phyloP scores from a whole-genome alignment of 1,140 invertebrate genomes.

The Brachionus rotundiformis region DNA sequence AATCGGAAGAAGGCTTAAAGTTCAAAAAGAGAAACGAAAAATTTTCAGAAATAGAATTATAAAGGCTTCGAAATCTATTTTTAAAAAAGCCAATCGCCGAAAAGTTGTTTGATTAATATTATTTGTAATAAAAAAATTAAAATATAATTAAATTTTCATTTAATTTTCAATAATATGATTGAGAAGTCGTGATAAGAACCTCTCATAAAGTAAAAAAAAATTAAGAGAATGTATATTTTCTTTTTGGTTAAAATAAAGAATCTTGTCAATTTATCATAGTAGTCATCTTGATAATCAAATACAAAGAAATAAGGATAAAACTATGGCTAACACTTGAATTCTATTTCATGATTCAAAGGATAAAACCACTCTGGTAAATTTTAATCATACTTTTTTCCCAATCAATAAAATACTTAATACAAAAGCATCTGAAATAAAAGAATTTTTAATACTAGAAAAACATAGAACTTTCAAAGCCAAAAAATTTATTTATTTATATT shows the following conservation, averaged over 20 bases:
- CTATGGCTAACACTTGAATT: neutral
- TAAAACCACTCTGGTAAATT: no score
- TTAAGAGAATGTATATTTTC: no score
- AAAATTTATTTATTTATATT: no score
- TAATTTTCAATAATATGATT: neutral
- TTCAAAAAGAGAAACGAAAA: conserved; percentile 26
- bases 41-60: neutral
- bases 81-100: neutral
- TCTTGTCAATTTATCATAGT: neutral
- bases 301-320: neutral
- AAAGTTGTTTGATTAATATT: neutral
- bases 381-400: neutral
- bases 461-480: neutral
- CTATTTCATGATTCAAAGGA: neutral
- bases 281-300: neutral
- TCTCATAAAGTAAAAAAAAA: neutral
- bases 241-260: neutral
- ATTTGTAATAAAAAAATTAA: neutral
- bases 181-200: neutral
- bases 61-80: neutral
- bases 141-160: no score
- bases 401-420: neutral
- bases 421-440: neutral
- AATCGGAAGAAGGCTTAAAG: conserved; percentile 13
- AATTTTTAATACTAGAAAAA: neutral